Conservation (phyloP, 2,797 vertebrate genomes). For the Sebastolobus altivelis region DNA sequence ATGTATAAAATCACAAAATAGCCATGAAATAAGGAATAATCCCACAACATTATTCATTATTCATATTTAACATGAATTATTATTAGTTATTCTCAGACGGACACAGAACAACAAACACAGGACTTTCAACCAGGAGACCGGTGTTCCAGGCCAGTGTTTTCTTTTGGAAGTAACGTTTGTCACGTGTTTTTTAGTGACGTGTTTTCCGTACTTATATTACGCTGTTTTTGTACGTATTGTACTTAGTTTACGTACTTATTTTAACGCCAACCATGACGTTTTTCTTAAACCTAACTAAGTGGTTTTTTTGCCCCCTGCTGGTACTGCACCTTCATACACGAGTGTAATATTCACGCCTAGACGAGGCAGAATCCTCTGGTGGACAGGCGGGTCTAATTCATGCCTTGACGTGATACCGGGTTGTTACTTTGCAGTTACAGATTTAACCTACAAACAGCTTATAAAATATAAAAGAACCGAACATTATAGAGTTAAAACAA, state of each 20-base stretch:
- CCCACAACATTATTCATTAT: no score
- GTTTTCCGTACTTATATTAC: not conserved
- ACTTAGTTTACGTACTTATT: no score
- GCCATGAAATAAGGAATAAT: no score
- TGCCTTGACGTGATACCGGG: no score
- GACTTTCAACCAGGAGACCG: not conserved
- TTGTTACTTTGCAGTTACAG: not conserved
- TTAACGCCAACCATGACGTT: not conserved
- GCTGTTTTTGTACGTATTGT: no score
- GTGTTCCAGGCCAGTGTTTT: not conserved
- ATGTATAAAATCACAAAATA: no score
- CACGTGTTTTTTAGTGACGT: not conserved
- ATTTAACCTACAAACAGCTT: not conserved
- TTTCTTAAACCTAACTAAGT: not conserved
- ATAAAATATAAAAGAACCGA: not conserved
- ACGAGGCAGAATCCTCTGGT: no score
- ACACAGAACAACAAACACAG: not conserved
- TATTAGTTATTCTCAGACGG: no score
- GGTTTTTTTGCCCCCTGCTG: not conserved
- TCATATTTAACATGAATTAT: no score
- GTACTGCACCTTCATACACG: not conserved
- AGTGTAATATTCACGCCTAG: no score
- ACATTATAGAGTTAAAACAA: not conserved
- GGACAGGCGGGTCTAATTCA: no score
- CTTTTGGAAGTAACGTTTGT: no score